A percentile compares a stretch with the other conserved stretches of the same genome.
Conservation (phyloP, 92 coral and sea anemone genomes). For the Palythoa grandis region DNA sequence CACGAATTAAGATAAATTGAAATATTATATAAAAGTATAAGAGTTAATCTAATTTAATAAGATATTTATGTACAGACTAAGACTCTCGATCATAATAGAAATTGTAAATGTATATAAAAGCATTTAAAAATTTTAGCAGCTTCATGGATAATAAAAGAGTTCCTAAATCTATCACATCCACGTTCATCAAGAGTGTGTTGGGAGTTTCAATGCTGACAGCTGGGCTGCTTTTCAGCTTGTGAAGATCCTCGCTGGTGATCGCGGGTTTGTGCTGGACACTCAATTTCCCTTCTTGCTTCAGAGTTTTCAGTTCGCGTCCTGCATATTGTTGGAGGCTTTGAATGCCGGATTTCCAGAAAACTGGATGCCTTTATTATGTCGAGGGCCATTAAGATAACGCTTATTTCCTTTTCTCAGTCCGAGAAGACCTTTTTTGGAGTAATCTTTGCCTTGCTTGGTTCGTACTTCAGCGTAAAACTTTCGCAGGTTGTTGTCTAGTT, state of each 20-base stretch:
- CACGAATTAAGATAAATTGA: too few species aligned
- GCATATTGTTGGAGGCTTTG: constrained; percentile 35
- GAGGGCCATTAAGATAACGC: constrained; percentile 46
- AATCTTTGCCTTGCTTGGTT: constrained; percentile 51
- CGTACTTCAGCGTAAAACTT: constrained; percentile 55
- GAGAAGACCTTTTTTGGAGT: constrained; percentile 25
- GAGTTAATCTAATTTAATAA: too few species aligned
- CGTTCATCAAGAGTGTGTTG: constrained; percentile 1
- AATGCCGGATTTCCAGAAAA: constrained; percentile 46
- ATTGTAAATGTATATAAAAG: too few species aligned
- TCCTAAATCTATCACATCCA: too few species aligned
- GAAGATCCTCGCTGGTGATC: constrained; percentile 30
- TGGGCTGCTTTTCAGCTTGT: constrained; percentile 32
- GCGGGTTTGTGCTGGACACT: constrained; percentile 49
- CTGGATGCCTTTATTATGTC: constrained; percentile 45
- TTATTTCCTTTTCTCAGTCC: constrained; percentile 44
- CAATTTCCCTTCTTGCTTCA: constrained; percentile 28
- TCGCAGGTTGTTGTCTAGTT: constrained; percentile 29
- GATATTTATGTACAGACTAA: too few species aligned
- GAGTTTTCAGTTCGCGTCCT: constrained; percentile 46
- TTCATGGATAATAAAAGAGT: too few species aligned
- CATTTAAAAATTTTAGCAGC: too few species aligned
- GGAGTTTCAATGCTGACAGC: constrained; percentile 8
- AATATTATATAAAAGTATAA: too few species aligned
- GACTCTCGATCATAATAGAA: too few species aligned